These are phyloP conservation scores for Clarias macrocephalus DNA, from an alignment of 2,113 vertebrate species.

Conservation along the genomic window DNA sequence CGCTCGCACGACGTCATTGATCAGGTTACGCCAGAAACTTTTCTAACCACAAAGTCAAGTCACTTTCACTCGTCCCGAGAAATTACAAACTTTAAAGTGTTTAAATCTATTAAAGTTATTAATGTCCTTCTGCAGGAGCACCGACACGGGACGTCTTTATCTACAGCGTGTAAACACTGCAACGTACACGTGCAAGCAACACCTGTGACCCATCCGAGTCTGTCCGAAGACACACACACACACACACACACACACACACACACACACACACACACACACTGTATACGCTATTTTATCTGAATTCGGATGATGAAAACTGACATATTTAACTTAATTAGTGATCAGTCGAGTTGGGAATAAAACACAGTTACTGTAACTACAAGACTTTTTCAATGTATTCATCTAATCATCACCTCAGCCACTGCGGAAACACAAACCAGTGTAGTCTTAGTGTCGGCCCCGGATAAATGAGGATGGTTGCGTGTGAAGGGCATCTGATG, in stretches of 20 bases:
- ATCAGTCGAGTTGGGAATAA: no score
- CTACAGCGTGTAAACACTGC: background rate
- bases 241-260: background rate
- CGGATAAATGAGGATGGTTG: no score
- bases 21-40: background rate
- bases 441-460: no score
- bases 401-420: no score
- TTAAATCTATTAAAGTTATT: background rate
- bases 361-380: no score
- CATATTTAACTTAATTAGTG: no score
- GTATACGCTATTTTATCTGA: no score
- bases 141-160: background rate
- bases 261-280: background rate
- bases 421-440: no score
- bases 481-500: no score
- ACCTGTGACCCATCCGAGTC: background rate
- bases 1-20: background rate
- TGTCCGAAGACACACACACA: no score
- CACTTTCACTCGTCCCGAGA: background rate
- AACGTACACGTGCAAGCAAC: background rate
- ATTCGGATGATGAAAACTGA: background rate
- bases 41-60: background rate
- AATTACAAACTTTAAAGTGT: background rate
- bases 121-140: background rate
- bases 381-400: no score